Percentiles rank a stretch among this genome's conserved stretches.
These are phyloP conservation scores for Eleginops maclovinus DNA, from an alignment of 2,113 vertebrate species.

Conservation along the genomic window DNA sequence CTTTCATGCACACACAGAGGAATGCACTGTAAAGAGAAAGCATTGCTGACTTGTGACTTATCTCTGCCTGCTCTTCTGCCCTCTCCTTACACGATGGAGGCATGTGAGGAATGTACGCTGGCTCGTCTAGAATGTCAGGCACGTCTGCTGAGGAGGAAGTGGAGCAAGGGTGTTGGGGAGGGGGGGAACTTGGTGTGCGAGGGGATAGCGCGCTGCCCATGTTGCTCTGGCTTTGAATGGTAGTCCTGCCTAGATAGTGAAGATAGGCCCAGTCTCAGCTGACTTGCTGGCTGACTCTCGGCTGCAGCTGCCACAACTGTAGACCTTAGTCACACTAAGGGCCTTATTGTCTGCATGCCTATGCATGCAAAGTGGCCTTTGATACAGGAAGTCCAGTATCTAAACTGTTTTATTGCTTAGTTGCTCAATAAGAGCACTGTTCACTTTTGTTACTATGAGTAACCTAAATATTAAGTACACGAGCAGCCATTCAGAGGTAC, in stretches of 20 bases:
- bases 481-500: constrained; percentile 21
- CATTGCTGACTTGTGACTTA: constrained; percentile 41
- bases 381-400: constrained; percentile 65
- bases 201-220: constrained; percentile 54
- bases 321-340: constrained; percentile 61
- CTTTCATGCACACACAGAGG: constrained; percentile 25
- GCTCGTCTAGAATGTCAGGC: constrained; percentile 79
- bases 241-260: constrained; percentile 41
- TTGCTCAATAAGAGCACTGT: constrained; percentile 18
- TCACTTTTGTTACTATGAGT: background rate
- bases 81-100: constrained; percentile 50
- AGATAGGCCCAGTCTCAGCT: constrained; percentile 64
- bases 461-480: constrained; percentile 31
- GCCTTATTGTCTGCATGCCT: constrained; percentile 56
- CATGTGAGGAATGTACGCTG: constrained; percentile 80
- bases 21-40: constrained; percentile 24
- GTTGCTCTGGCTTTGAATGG: constrained; percentile 64
- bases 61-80: constrained; percentile 24
- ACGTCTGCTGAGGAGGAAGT: constrained; percentile 70
- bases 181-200: background rate
- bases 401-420: constrained; percentile 35
- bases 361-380: constrained; percentile 44
- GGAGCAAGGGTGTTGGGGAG: background rate
- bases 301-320: constrained; percentile 73
- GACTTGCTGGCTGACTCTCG: constrained; percentile 65